phyloP scores from a whole-genome alignment of 2,888 invertebrate species.

The Drosophila kokeensis region DNA sequence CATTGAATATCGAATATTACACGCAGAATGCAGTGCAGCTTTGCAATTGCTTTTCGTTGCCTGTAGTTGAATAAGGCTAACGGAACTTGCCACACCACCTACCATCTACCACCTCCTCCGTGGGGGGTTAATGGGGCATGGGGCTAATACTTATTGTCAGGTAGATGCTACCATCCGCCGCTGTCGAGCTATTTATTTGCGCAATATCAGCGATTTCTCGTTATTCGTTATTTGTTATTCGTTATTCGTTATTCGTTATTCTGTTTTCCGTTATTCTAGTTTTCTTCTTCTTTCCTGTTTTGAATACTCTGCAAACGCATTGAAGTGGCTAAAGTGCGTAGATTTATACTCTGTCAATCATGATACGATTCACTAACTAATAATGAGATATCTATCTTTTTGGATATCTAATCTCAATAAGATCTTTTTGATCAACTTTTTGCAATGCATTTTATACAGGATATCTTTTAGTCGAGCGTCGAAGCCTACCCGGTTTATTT shows the following conservation, averaged over 20 bases:
- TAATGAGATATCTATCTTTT: too few relatives aligned
- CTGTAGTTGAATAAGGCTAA: slow-evolving; percentile 27
- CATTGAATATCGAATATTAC: slow-evolving; percentile 55
- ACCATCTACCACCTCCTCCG: neutral
- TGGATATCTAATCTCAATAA: too few relatives aligned
- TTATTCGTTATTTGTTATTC: slow-evolving; percentile 1
- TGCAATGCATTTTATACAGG: neutral
- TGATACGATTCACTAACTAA: too few relatives aligned
- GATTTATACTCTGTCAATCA: neutral
- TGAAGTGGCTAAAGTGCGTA: neutral
- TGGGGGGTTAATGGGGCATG: slow-evolving; percentile 15
- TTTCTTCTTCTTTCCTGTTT: neutral
- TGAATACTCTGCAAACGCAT: slow-evolving; percentile 14
- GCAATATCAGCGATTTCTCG: slow-evolving; percentile 57
- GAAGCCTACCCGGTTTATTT: neutral
- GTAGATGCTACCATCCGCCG: slow-evolving; percentile 52
- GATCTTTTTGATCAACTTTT: too few relatives aligned
- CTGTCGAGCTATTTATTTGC: slow-evolving; percentile 61
- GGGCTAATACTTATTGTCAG: slow-evolving; percentile 69
- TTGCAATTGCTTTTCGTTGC: slow-evolving; percentile 57
- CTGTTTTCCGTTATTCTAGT: slow-evolving; percentile 1
- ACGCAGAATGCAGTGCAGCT: slow-evolving; percentile 66
- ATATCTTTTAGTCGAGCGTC: neutral
- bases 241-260: neutral
- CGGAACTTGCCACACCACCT: slow-evolving; percentile 15